These are phyloP conservation scores for Formica aserva DNA, from an alignment of 2,888 invertebrate species.

Conservation along the genomic window DNA sequence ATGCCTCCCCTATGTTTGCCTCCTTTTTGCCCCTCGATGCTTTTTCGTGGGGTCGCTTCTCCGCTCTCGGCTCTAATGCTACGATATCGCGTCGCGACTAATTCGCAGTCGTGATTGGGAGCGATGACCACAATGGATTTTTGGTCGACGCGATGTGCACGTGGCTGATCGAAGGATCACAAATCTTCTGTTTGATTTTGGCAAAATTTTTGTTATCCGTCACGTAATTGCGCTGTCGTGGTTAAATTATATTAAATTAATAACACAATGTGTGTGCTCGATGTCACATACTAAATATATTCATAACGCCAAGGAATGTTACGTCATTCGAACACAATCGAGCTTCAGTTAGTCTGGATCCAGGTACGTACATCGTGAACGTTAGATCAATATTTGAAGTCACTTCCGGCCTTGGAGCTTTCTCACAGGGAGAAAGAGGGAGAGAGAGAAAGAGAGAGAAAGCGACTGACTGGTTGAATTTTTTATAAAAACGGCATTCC, in stretches of 20 bases:
- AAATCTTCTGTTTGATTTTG: background rate
- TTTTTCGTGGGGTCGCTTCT: background rate
- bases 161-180: background rate
- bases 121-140: constrained; percentile 13
- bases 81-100: constrained; percentile 45
- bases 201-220: background rate
- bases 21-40: constrained; percentile 40
- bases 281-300: constrained; percentile 14
- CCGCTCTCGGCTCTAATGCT: constrained; percentile 15
- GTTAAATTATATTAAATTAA: background rate
- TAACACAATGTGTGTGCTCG: background rate
- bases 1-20: constrained; percentile 28
- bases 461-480: constrained; percentile 15
- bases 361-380: constrained; percentile 60
- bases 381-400: constrained; percentile 79
- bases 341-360: constrained; percentile 63
- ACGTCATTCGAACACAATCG: constrained; percentile 65
- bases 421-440: constrained; percentile 60
- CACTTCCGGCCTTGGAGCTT: constrained; percentile 76
- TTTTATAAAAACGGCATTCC: background rate
- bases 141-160: background rate
- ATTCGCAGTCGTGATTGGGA: constrained; percentile 22
- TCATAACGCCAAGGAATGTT: constrained; percentile 36
- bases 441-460: background rate
- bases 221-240: background rate